Percentiles rank a stretch among this genome's conserved stretches.
Conservation (phyloP, 2,888 invertebrate genomes). For the Diachrysia chrysitis region DNA sequence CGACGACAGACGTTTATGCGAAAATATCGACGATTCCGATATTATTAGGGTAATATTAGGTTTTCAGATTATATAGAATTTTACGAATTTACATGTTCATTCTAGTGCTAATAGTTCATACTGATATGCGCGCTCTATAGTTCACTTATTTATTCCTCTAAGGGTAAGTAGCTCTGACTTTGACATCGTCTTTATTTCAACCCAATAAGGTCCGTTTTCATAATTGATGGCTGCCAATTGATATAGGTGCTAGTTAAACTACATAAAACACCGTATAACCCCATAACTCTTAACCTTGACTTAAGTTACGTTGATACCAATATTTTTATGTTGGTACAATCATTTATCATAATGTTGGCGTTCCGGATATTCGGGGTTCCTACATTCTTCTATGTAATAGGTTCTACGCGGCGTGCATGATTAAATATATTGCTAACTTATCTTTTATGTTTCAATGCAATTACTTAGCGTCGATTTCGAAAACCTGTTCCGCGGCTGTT, state of each 20-base stretch:
- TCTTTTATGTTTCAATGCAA: slow-evolving; percentile 53
- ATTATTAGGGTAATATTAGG: no score
- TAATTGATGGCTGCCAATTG: no score
- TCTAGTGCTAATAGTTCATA: no score
- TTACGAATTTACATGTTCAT: no score
- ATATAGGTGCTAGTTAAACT: neutral
- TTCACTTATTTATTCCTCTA: no score
- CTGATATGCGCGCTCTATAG: no score
- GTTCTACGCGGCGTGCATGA: slow-evolving; percentile 50
- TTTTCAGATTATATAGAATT: no score
- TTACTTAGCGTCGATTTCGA: slow-evolving; percentile 52
- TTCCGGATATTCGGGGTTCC: slow-evolving; percentile 49
- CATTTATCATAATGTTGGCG: slow-evolving; percentile 59
- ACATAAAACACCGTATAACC: slow-evolving; percentile 1
- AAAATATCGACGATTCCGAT: no score
- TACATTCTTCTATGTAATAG: slow-evolving; percentile 33
- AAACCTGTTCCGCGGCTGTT: slow-evolving; percentile 39
- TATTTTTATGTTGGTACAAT: slow-evolving; percentile 52
- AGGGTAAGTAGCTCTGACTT: neutral
- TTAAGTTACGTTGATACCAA: slow-evolving; percentile 54
- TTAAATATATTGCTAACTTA: slow-evolving; percentile 56
- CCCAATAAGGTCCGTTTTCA: neutral
- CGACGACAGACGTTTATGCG: no score
- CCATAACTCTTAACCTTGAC: slow-evolving; percentile 50
- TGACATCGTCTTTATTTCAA: neutral